phyloP scores from a whole-genome alignment of 2,113 vertebrate species.

The Eidolon helvum region DNA sequence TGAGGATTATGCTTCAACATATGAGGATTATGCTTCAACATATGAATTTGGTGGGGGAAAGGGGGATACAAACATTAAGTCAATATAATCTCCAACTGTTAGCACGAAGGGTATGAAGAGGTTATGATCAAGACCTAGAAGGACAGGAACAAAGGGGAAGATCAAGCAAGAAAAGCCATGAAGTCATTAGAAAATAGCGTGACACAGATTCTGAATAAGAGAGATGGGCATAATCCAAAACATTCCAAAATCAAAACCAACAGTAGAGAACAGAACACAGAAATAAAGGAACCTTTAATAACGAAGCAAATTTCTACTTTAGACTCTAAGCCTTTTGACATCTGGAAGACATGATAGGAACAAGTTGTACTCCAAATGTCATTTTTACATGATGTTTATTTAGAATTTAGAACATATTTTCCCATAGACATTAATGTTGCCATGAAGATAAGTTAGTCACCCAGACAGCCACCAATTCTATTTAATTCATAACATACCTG shows the following conservation, averaged over 20 bases:
- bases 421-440: background rate
- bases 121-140: background rate
- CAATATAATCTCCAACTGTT: background rate
- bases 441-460: background rate
- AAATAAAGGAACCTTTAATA: background rate
- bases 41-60: background rate
- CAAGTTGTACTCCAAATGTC: background rate
- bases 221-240: background rate
- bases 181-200: background rate
- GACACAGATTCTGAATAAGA: background rate
- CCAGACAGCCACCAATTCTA: background rate
- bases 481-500: background rate
- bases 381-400: background rate
- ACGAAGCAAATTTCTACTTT: background rate
- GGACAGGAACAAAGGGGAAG: background rate
- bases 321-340: background rate
- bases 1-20: background rate
- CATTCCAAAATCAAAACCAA: background rate
- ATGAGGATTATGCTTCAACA: background rate
- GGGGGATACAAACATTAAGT: background rate
- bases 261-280: background rate
- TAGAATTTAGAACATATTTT: constrained; percentile 32
- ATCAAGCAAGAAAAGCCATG: background rate
- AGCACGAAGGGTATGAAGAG: background rate
- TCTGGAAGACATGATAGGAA: background rate